Percentiles rank a stretch among this genome's conserved stretches.
Conservation (phyloP, 1,140 invertebrate genomes). For the Acyrthosiphon pisum region DNA sequence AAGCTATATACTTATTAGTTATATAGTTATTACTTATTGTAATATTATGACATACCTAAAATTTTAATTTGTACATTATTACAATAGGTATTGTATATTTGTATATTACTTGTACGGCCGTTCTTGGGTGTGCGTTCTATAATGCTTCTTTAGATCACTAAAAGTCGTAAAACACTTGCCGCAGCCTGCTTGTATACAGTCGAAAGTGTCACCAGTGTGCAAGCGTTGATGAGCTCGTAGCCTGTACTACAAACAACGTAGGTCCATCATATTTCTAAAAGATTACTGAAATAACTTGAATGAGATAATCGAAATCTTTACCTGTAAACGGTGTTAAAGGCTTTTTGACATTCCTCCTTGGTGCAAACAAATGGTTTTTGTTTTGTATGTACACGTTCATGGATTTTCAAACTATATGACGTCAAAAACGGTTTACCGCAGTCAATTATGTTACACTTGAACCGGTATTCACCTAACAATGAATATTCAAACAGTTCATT, state of each 20-base stretch:
- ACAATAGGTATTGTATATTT: constrained; percentile 60
- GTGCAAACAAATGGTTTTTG: constrained; percentile 87
- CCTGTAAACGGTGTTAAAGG: constrained; percentile 93
- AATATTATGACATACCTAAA: not conserved
- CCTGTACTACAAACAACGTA: constrained; percentile 65
- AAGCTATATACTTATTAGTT: not conserved
- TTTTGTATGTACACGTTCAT: constrained; percentile 93
- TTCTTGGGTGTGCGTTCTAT: constrained; percentile 89
- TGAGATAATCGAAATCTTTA: constrained; percentile 61
- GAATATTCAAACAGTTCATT: not conserved
- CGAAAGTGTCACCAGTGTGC: constrained; percentile 95
- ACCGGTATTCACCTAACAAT: constrained; percentile 85
- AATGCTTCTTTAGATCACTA: constrained; percentile 93
- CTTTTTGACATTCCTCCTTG: constrained; percentile 83
- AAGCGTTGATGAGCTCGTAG: constrained; percentile 89
- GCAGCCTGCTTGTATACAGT: constrained; percentile 84
- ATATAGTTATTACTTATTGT: not conserved
- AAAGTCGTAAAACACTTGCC: constrained; percentile 92
- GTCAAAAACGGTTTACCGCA: constrained; percentile 95
- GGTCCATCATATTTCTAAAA: constrained; percentile 55
- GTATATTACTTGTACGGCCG: constrained; percentile 84
- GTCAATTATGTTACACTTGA: constrained; percentile 84
- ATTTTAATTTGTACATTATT: too few relatives aligned
- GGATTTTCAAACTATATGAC: constrained; percentile 94
- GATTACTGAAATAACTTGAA: constrained; percentile 28